Evolutionary conservation across 2,113 vertebrate genomes (phyloP).

Genomic region (Psittacus erithacus): DNA sequence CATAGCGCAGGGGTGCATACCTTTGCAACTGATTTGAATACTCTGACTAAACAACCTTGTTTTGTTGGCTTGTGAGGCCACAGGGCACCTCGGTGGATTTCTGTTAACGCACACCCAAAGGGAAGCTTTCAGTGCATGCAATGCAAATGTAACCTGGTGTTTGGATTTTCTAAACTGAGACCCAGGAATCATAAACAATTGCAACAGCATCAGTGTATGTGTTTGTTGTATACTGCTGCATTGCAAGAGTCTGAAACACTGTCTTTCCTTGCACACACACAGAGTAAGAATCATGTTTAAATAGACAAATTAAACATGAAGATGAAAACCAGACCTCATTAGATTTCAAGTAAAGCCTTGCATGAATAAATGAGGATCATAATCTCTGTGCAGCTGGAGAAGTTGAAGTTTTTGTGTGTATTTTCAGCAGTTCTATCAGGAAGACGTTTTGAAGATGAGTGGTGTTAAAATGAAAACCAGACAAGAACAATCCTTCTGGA

Average conservation of each 20-base stretch:
- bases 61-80: too few relatives aligned
- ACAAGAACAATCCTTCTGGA: not conserved
- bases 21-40: not conserved
- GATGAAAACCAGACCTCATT: not conserved
- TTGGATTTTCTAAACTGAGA: too few relatives aligned
- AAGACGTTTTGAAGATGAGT: not conserved
- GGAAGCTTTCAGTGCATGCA: too few relatives aligned
- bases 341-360: not conserved
- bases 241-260: not conserved
- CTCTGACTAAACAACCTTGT: not conserved
- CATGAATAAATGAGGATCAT: not conserved
- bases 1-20: too few relatives aligned
- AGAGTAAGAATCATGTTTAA: too few relatives aligned
- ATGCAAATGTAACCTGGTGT: too few relatives aligned
- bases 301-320: not conserved
- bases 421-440: not conserved
- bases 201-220: too few relatives aligned
- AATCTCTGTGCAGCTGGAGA: not conserved
- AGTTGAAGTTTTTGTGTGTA: not conserved
- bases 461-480: not conserved
- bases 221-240: too few relatives aligned
- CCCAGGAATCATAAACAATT: too few relatives aligned
- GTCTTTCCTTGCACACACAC: too few relatives aligned
- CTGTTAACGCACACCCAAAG: too few relatives aligned
- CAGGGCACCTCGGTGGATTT: too few relatives aligned